These are phyloP conservation scores for Butorides virescens DNA, from an alignment of 2,113 vertebrate genomes.

Conservation along the genomic window DNA sequence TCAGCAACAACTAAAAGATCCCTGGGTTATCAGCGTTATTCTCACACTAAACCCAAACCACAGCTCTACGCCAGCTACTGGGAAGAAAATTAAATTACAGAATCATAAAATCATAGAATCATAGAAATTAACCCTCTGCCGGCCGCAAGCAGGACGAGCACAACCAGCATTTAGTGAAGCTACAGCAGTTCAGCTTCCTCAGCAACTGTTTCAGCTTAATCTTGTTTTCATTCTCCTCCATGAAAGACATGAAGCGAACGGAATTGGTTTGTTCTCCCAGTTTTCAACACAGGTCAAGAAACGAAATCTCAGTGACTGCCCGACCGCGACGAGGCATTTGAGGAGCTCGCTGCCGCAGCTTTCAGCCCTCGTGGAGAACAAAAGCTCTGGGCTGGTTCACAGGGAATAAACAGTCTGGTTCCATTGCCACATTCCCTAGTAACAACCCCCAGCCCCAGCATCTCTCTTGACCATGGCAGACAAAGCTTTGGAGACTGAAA, in stretches of 20 bases:
- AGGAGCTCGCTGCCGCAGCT: background rate
- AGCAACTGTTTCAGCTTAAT: background rate
- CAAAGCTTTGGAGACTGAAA: background rate
- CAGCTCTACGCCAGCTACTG: too few relatives aligned
- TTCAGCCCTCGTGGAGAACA: background rate
- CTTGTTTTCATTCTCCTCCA: constrained; percentile 8
- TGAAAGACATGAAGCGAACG: background rate
- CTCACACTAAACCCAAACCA: too few relatives aligned
- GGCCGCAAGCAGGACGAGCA: background rate
- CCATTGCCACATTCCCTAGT: background rate
- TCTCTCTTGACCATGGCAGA: background rate
- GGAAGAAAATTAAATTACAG: too few relatives aligned
- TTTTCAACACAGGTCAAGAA: background rate
- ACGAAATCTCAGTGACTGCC: background rate
- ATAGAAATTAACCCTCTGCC: too few relatives aligned
- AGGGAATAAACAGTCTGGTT: background rate
- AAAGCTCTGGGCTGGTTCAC: background rate
- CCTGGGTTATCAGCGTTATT: too few relatives aligned
- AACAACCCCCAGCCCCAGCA: background rate
- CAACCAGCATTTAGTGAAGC: background rate
- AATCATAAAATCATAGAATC: too few relatives aligned
- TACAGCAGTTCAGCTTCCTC: background rate
- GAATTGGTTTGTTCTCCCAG: background rate
- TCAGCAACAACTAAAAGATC: too few relatives aligned
- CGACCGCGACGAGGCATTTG: background rate